Conservation (phyloP, 1,140 invertebrate genomes). For the Drosophila ercepeae region DNA sequence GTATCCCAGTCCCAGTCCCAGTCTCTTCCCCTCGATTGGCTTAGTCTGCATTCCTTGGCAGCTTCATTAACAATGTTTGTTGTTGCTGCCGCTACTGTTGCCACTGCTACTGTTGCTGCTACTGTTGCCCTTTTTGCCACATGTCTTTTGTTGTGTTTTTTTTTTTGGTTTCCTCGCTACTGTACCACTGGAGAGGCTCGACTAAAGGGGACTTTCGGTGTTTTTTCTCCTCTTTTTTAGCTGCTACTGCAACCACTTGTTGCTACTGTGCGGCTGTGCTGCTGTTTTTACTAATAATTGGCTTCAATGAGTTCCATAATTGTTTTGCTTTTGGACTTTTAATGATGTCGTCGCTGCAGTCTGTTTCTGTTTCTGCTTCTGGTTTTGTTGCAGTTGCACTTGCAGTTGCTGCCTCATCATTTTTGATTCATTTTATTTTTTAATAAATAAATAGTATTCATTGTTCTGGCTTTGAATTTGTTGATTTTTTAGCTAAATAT, state of each 20-base stretch:
- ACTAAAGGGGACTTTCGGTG: slow-evolving; percentile 61
- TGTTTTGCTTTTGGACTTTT: slow-evolving; percentile 81
- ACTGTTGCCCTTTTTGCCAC: slow-evolving; percentile 58
- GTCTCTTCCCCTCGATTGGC: neutral
- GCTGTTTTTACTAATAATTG: slow-evolving; percentile 78
- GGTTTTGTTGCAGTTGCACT: neutral
- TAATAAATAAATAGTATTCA: neutral
- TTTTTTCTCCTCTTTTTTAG: slow-evolving; percentile 21
- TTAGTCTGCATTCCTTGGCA: slow-evolving; percentile 75
- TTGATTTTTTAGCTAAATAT: neutral
- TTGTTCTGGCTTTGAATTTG: too few species aligned
- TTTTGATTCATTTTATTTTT: neutral
- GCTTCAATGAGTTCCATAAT: slow-evolving; percentile 82
- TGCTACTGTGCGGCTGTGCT: slow-evolving; percentile 44
- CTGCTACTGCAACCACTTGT: slow-evolving; percentile 32
- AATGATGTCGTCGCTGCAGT: slow-evolving; percentile 69
- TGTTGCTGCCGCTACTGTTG: slow-evolving; percentile 40
- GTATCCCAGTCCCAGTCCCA: neutral
- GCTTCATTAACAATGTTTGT: slow-evolving; percentile 78
- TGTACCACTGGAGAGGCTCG: slow-evolving; percentile 12
- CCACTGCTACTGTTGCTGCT: slow-evolving; percentile 68
- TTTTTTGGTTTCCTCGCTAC: neutral
- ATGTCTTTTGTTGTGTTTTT: slow-evolving; percentile 3
- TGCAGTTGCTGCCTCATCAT: slow-evolving; percentile 1
- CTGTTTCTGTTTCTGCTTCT: neutral